Evolutionary conservation across 2,888 invertebrate species (phyloP).

Genomic region (Macropis europaea): DNA sequence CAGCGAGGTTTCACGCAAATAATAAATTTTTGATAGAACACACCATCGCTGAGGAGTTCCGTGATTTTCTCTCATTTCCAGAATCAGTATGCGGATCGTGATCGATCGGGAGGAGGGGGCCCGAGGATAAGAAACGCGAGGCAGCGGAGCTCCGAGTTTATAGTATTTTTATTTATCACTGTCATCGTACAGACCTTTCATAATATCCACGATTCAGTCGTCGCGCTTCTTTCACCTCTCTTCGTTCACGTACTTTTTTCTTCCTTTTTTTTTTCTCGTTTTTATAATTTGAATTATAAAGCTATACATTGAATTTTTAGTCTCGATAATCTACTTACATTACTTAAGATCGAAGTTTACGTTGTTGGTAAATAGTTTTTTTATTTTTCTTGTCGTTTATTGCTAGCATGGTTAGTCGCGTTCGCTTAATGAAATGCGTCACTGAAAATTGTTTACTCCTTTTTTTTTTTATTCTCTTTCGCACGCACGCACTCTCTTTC

Average conservation of each 20-base stretch:
- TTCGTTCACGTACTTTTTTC: conserved; percentile 46
- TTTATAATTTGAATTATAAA: conserved; percentile 75
- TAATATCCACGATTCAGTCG: conserved; percentile 76
- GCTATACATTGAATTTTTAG: conserved; percentile 76
- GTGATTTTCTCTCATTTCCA: neutral
- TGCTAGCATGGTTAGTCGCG: conserved; percentile 75
- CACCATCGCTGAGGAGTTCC: neutral
- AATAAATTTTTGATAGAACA: conserved; percentile 61
- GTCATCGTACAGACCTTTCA: conserved; percentile 75
- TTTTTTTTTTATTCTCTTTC: too few species aligned
- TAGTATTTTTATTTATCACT: conserved; percentile 77
- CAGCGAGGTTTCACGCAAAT: conserved; percentile 52
- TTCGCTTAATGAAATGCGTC: conserved; percentile 74
- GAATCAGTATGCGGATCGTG: neutral
- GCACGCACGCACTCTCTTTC: too few species aligned
- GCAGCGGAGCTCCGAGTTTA: conserved; percentile 67
- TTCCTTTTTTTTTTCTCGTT: conserved; percentile 45
- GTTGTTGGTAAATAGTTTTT: conserved; percentile 70
- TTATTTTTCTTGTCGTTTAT: conserved; percentile 54
- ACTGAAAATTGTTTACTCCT: conserved; percentile 61
- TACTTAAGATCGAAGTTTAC: conserved; percentile 76
- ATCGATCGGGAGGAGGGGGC: conserved; percentile 19
- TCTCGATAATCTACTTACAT: conserved; percentile 75
- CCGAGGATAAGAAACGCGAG: conserved; percentile 36
- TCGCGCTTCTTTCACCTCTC: conserved; percentile 49